phyloP scores from a whole-genome alignment of 2,888 invertebrate genomes.

The Thalpophila matura region DNA sequence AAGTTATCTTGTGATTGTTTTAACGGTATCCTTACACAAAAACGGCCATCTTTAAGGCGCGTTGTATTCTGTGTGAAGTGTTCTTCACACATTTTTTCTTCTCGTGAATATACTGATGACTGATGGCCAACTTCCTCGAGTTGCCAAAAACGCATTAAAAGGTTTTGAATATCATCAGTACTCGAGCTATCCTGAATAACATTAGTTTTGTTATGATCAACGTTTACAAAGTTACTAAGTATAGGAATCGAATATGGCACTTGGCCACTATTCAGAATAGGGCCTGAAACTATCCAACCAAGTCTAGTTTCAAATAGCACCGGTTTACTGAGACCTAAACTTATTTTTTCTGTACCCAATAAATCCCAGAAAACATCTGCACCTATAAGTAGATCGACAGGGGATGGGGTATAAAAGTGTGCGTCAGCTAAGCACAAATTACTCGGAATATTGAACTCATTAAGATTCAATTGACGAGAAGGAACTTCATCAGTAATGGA shows the following conservation, averaged over 20 bases:
- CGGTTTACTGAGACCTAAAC: not conserved
- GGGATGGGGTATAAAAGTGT: not conserved
- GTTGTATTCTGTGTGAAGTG: too few species aligned
- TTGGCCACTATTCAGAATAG: not conserved
- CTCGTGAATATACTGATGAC: conserved; percentile 34
- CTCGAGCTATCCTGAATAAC: not conserved
- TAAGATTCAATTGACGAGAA: too few species aligned
- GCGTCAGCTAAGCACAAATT: conserved; percentile 21
- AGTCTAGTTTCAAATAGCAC: not conserved
- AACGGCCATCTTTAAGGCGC: too few species aligned
- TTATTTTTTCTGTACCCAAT: conserved; percentile 1
- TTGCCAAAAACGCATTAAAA: conserved; percentile 40
- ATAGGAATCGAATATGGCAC: not conserved
- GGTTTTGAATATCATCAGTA: conserved; percentile 22
- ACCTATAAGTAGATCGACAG: conserved; percentile 7
- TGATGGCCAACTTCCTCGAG: conserved; percentile 43
- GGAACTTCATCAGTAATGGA: too few species aligned
- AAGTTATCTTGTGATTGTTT: too few species aligned
- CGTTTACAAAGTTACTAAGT: not conserved
- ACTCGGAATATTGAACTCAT: too few species aligned
- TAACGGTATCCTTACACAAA: too few species aligned
- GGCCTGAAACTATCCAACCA: conserved; percentile 12
- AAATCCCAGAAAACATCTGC: too few species aligned
- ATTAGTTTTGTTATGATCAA: not conserved
- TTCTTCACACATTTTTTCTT: too few species aligned